These are phyloP conservation scores for Ceratosolen solmsi DNA, from an alignment of 1,140 invertebrate genomes.

Conservation along the genomic window DNA sequence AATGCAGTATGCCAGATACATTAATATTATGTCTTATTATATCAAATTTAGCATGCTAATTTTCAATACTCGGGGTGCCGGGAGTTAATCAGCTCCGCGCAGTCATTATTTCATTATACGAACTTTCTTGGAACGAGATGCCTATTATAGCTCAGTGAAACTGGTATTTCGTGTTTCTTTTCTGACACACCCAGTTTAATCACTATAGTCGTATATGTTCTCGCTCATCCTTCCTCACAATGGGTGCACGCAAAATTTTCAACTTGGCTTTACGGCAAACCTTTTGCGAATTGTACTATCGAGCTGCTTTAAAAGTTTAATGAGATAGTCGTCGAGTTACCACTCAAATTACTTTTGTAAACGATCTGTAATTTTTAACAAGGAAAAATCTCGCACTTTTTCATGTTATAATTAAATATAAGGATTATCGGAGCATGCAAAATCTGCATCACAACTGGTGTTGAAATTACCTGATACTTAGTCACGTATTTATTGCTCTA, in stretches of 20 bases:
- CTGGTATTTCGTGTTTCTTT: constrained; percentile 44
- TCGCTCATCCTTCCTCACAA: background rate
- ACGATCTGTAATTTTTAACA: constrained; percentile 11
- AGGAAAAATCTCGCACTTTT: background rate
- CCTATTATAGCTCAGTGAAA: constrained; percentile 36
- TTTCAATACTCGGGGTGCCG: constrained; percentile 14
- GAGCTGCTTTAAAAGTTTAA: background rate
- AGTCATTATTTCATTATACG: constrained; percentile 46
- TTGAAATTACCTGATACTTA: constrained; percentile 17
- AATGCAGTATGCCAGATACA: background rate
- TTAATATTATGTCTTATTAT: constrained; percentile 31
- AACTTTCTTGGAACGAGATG: constrained; percentile 2
- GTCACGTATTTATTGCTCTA: constrained; percentile 14
- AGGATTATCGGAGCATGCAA: constrained; percentile 9
- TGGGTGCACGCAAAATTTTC: constrained; percentile 22
- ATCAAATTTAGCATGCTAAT: constrained; percentile 39
- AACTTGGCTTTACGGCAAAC: background rate
- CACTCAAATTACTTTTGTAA: constrained; percentile 12
- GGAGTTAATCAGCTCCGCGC: constrained; percentile 32
- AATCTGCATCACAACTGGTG: constrained; percentile 8
- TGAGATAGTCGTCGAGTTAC: background rate
- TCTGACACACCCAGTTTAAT: constrained; percentile 47
- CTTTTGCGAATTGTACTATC: background rate
- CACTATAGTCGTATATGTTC: constrained; percentile 8
- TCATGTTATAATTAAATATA: constrained; percentile 10